Evolutionary conservation across 2,888 invertebrate genomes (phyloP).

Genomic region (Drosophila conformis): DNA sequence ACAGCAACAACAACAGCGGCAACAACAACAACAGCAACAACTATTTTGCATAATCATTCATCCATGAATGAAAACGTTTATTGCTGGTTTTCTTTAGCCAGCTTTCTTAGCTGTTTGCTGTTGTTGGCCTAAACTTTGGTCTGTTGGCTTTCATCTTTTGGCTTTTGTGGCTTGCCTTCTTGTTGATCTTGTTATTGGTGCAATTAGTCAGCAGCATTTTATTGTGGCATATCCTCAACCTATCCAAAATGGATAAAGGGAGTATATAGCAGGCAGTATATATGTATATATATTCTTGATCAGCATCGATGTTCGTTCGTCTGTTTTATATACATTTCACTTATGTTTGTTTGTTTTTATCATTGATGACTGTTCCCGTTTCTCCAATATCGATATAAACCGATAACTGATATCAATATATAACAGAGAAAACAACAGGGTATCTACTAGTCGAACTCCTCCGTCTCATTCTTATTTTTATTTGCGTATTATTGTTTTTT

Average conservation of each 20-base stretch:
- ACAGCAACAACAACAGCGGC: not conserved
- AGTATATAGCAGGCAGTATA: not conserved
- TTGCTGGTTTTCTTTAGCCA: slow-evolving; percentile 5
- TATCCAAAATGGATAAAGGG: not conserved
- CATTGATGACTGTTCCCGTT: no score
- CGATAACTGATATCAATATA: no score
- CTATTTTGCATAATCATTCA: slow-evolving; percentile 40
- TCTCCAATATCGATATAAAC: no score
- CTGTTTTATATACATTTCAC: no score
- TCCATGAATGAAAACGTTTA: slow-evolving; percentile 33
- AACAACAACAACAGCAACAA: not conserved
- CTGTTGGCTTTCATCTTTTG: slow-evolving; percentile 6
- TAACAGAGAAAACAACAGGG: not conserved
- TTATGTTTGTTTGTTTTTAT: no score
- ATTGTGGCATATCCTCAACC: not conserved
- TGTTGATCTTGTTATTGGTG: slow-evolving; percentile 13
- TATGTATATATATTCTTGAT: not conserved
- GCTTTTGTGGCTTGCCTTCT: slow-evolving; percentile 9
- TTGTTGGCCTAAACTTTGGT: not conserved
- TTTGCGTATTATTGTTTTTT: not conserved
- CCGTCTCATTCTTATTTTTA: not conserved
- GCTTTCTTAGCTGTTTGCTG: slow-evolving; percentile 17
- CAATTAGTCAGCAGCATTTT: slow-evolving; percentile 19
- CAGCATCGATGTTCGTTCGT: not conserved
- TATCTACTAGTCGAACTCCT: not conserved